Base-by-base conservation (phyloP, 2,888 invertebrate species). In the Synergus japonicus region DNA sequence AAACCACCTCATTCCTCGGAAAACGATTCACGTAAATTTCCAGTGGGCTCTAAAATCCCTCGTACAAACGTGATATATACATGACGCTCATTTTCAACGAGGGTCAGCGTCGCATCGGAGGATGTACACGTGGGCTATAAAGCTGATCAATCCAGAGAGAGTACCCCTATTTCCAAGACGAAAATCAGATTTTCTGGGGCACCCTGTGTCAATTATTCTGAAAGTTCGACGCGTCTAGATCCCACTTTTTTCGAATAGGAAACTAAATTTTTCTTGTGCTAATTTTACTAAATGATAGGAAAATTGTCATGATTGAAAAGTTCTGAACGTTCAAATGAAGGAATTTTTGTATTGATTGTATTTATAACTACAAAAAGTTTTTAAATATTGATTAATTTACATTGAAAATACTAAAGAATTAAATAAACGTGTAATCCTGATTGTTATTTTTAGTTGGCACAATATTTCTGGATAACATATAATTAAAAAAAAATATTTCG, bases 11-110 rank as follows among this genome's bases (percentile, higher is more conserved):
- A 81, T 83, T 84, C 80, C 82, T 79, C 76, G 79, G 73, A n/a
- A 83, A 84, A 84, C 85, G 85, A 83, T 84, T 82, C 83, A 82
- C 81, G 81, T 84, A 83, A 85, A 85, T 86, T 85, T 83, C 77
- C 81, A 78, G 77, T 76, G 76, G 46, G 77, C 77, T 76, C 76
- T 78, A 65, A 82, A 83, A 81, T 82, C 81, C 78, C 49, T 73
- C 73, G 73, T 73, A 73, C 37, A 9, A 12, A 54, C 73, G n/a
- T 73, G 54, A 73, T 73, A 54, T 73, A 73, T n/a, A 73, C 37
- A 54, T 15, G 54, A 49, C 54, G 41, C 54, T 54, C 54, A 73
- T 54, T 73, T 73, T 54, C 10, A 73, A 73, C 73, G 73, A 73
- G 54, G 29, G 29, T 37, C 73, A 73, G 8, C 73, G n/a, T n/a